A percentile compares a stretch with the other conserved stretches of the same genome.
These are phyloP conservation scores for Geotrypetes seraphini DNA, from an alignment of 2,797 vertebrate species.

Conservation along the genomic window DNA sequence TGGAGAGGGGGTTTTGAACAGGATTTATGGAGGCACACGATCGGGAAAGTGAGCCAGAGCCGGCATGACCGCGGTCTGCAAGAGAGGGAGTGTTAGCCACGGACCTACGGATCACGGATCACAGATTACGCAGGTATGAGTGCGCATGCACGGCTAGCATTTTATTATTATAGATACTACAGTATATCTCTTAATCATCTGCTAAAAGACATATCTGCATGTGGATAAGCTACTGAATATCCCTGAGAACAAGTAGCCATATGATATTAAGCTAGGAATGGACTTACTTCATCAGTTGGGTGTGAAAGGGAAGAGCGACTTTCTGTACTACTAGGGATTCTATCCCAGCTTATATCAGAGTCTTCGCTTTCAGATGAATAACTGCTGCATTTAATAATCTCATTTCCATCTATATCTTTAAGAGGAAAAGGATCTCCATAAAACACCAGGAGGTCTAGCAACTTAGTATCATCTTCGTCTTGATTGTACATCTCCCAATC, in stretches of 20 bases:
- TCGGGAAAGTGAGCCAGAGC: too few species aligned
- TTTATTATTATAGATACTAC: too few species aligned
- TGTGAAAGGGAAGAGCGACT: constrained; percentile 16
- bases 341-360: constrained; percentile 17
- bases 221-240: too few species aligned
- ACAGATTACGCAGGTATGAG: too few species aligned
- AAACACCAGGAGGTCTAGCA: constrained; percentile 69
- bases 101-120: too few species aligned
- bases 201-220: too few species aligned
- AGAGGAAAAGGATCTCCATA: constrained; percentile 69
- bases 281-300: constrained; percentile 42
- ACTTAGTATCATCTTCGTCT: constrained; percentile 45
- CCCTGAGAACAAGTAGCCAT: constrained; percentile 24
- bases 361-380: constrained; percentile 18
- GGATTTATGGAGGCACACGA: too few species aligned
- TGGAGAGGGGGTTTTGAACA: too few species aligned
- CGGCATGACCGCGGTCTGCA: too few species aligned
- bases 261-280: neutral
- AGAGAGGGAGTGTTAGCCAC: too few species aligned
- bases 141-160: too few species aligned
- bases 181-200: too few species aligned
- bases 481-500: constrained; percentile 76
- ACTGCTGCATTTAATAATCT: constrained; percentile 21
- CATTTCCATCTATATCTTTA: constrained; percentile 50
- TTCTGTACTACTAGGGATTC: constrained; percentile 17